These are phyloP conservation scores for Catamblyrhynchus diadema DNA, from an alignment of 2,797 vertebrate species.

Conservation along the genomic window DNA sequence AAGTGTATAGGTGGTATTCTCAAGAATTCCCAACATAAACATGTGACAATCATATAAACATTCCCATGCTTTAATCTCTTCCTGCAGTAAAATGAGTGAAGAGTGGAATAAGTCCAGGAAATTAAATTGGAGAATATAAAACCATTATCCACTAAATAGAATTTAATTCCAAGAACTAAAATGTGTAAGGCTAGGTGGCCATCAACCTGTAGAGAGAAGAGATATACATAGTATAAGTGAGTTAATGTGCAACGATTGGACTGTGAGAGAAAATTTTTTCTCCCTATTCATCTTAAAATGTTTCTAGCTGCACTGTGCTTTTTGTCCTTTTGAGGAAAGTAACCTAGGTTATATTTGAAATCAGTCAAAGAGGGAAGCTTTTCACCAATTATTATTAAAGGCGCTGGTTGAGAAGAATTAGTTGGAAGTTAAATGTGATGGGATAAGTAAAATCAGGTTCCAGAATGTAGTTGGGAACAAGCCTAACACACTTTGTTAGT, in stretches of 20 bases:
- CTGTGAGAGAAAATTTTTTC: neutral
- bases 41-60: neutral
- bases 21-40: neutral
- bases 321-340: neutral
- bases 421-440: neutral
- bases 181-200: neutral
- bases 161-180: neutral
- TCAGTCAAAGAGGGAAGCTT: neutral
- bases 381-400: neutral
- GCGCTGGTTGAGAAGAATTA: neutral
- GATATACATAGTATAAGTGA: neutral
- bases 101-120: neutral
- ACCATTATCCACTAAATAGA: neutral
- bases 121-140: neutral
- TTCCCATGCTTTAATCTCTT: neutral
- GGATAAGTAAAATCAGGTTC: neutral
- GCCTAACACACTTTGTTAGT: neutral
- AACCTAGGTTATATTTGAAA: neutral
- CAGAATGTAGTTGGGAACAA: neutral
- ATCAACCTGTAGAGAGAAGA: neutral
- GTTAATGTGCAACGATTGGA: neutral
- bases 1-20: neutral
- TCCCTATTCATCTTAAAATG: fast-evolving
- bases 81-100: neutral
- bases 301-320: neutral